Evolutionary conservation across 2,888 invertebrate genomes (phyloP).

Genomic region (Balanococcus diminutus): DNA sequence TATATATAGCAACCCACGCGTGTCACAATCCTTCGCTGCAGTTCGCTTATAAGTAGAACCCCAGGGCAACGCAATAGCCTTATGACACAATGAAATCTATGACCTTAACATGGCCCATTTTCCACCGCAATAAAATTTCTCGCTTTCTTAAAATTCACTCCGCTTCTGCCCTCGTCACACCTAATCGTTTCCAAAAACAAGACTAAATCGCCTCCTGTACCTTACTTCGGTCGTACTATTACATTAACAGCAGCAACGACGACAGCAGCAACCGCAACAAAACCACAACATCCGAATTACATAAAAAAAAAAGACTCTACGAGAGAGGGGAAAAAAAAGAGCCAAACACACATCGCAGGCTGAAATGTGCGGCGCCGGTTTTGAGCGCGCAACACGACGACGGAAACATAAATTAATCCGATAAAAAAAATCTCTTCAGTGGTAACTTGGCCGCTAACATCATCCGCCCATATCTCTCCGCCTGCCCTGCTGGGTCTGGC

Average conservation of each 20-base stretch:
- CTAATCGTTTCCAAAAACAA: no score
- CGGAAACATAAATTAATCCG: slow-evolving; percentile 4
- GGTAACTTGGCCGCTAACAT: background rate
- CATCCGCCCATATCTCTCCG: background rate
- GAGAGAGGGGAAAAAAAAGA: no score
- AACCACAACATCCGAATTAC: background rate
- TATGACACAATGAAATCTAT: no score
- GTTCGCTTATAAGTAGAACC: no score
- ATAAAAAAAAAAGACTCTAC: background rate
- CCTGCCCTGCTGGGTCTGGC: background rate
- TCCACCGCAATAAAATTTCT: no score
- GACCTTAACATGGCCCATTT: no score
- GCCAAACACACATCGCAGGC: background rate
- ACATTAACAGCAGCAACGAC: no score
- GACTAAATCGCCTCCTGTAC: background rate
- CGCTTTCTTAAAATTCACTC: no score
- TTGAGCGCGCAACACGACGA: background rate
- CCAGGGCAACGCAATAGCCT: no score
- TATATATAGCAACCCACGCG: no score
- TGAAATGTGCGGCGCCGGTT: background rate
- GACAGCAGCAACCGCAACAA: background rate
- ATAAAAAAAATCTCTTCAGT: background rate
- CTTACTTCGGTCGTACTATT: background rate
- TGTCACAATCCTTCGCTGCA: no score
- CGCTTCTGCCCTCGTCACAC: no score